Percentiles rank a stretch among this genome's conserved stretches.
Evolutionary conservation across 2,888 invertebrate genomes (phyloP).

Genomic region (Arrhopalites spinosus): DNA sequence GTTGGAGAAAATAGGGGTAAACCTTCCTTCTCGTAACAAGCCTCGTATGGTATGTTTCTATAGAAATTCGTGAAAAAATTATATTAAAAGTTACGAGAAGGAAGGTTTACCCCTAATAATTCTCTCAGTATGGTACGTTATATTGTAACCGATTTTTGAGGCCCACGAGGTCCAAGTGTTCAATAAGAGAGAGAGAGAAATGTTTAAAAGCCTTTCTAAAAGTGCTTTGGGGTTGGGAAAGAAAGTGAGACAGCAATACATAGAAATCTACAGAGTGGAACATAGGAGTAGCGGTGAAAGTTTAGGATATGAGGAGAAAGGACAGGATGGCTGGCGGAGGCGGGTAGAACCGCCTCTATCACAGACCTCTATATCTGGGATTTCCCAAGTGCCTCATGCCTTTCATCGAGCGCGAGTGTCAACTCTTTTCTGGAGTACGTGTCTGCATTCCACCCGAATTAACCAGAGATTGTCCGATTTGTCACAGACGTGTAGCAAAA

Average conservation of each 20-base stretch:
- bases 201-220: background rate
- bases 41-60: too few species aligned
- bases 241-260: background rate
- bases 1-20: too few species aligned
- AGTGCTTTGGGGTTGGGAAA: background rate
- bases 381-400: conserved; percentile 56
- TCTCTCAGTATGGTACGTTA: too few species aligned
- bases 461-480: conserved; percentile 57
- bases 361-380: conserved; percentile 38
- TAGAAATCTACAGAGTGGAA: conserved; percentile 4
- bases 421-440: conserved; percentile 54
- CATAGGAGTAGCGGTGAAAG: conserved; percentile 4
- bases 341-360: conserved; percentile 43
- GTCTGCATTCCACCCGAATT: conserved; percentile 57
- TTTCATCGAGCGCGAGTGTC: conserved; percentile 53
- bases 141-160: background rate
- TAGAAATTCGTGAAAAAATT: too few species aligned
- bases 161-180: too few species aligned
- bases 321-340: conserved; percentile 40
- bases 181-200: background rate
- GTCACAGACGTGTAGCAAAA: conserved; percentile 52
- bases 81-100: too few species aligned
- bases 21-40: too few species aligned
- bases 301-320: conserved; percentile 26
- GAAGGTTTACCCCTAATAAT: too few species aligned